These are phyloP conservation scores for Sebastes diaconus DNA, from an alignment of 2,797 vertebrate species.

Conservation along the genomic window DNA sequence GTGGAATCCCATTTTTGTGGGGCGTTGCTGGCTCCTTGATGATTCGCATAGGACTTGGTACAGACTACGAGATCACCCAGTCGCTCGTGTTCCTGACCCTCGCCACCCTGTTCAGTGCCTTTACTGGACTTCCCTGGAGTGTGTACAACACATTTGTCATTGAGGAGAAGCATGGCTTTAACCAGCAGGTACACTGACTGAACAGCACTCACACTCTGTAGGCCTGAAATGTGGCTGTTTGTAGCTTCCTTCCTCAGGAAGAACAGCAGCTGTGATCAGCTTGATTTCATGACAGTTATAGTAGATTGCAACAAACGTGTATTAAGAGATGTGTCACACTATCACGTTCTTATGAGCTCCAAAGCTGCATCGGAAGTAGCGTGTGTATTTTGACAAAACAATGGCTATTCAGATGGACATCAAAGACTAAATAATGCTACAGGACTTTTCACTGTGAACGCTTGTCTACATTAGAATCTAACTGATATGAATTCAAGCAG, in stretches of 20 bases:
- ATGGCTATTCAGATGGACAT: neutral
- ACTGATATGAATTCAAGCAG: neutral
- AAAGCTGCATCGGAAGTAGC: neutral
- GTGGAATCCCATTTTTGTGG: conserved; percentile 97
- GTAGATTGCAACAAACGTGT: no score
- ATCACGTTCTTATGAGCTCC: neutral
- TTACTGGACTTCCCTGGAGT: conserved; percentile 97
- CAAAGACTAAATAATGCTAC: neutral
- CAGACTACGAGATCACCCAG: conserved; percentile 94
- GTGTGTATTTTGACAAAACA: neutral
- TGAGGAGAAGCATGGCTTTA: conserved; percentile 98
- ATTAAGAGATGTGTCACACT: neutral
- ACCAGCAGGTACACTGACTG: conserved; percentile 89
- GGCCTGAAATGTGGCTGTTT: neutral
- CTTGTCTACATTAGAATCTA: no score
- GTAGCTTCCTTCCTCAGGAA: neutral
- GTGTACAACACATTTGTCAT: conserved; percentile 97
- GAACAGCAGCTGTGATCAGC: neutral
- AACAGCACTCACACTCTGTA: neutral
- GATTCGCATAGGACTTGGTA: conserved; percentile 85
- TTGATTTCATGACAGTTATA: neutral
- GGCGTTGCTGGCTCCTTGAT: conserved; percentile 86
- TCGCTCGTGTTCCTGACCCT: conserved; percentile 92
- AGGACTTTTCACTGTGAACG: neutral
- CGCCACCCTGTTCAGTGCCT: conserved; percentile 93